A percentile compares a stretch with the other conserved stretches of the same genome.
Evolutionary conservation across 2,888 invertebrate genomes (phyloP).

Genomic region (Drosophila pegasa): DNA sequence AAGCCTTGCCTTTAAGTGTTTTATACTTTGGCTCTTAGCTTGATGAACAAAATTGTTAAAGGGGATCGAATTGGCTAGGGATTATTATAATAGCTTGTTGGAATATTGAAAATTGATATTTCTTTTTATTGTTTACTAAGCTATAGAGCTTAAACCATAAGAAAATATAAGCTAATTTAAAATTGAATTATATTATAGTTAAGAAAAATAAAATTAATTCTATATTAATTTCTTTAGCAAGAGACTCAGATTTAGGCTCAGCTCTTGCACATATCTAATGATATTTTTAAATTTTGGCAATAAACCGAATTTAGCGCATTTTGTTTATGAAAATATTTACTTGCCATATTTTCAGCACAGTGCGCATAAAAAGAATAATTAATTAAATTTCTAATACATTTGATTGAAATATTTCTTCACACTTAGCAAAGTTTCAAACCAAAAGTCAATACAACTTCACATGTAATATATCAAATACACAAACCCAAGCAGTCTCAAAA

Average conservation of each 20-base stretch:
- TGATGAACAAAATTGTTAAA: too few species aligned
- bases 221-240: too few species aligned
- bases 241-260: too few species aligned
- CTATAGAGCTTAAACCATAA: too few species aligned
- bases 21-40: background rate
- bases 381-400: background rate
- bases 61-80: too few species aligned
- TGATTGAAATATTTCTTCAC: background rate
- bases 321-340: background rate
- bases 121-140: too few species aligned
- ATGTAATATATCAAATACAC: background rate
- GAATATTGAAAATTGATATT: too few species aligned
- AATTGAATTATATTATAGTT: too few species aligned
- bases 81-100: too few species aligned
- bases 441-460: background rate
- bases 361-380: background rate
- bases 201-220: too few species aligned
- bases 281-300: background rate
- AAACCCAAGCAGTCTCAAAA: background rate
- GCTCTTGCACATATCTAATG: background rate
- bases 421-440: background rate
- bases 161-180: too few species aligned
- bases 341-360: background rate
- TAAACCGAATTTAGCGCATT: background rate
- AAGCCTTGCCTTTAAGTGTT: background rate